Evolutionary conservation across 2,113 vertebrate genomes (phyloP), one percentile per base, ranked within the genome.

Genomic region (Scopus umbretta): DNA sequence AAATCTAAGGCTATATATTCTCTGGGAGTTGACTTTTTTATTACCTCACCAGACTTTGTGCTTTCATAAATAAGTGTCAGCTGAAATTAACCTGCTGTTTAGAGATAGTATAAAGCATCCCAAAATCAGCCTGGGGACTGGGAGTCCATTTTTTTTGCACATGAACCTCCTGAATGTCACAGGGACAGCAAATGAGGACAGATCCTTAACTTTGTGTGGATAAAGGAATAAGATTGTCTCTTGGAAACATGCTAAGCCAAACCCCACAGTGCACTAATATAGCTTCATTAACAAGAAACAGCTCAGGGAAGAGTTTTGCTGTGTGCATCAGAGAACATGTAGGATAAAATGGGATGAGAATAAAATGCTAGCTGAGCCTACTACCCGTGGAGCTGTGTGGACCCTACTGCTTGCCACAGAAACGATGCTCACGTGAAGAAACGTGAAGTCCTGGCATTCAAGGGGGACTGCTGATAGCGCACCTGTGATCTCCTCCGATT

Each of bases 51-150:
- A 97, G 97, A 97, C 97, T 97, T 94, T 95, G 91, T 42, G 94
- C 86, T 97, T 96, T 96, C 97, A 97, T 96, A 97, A 97, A 97
- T 96, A 96, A 93, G 94, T 96, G 95, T 95, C 95, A 97, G 92
- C 91, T 90, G 95, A 96, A 97, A 96, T 97, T 92, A 94, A 97
- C 96, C 96, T 96, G 97, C 95, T 96, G 95, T 97, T 97, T 96
- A 96, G 94, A 95, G 94, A 94, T 88, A 76, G 89, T 90, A 97
- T 97, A 95, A 92, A 96, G 84, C 74, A 95, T 90, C 89, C 87
- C 95, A 63, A 95, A 91, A 83, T 88, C 80, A 88, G 67, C 55
- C 75, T 90, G 80, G 72, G 67, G 74, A 82, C 55, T 36, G 43
- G 42, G 36, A 91, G 47, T 49, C 18, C 1, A 1, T 66, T 63